phyloP scores from a whole-genome alignment of 2,888 invertebrate species.

The Phyllotreta striolata region DNA sequence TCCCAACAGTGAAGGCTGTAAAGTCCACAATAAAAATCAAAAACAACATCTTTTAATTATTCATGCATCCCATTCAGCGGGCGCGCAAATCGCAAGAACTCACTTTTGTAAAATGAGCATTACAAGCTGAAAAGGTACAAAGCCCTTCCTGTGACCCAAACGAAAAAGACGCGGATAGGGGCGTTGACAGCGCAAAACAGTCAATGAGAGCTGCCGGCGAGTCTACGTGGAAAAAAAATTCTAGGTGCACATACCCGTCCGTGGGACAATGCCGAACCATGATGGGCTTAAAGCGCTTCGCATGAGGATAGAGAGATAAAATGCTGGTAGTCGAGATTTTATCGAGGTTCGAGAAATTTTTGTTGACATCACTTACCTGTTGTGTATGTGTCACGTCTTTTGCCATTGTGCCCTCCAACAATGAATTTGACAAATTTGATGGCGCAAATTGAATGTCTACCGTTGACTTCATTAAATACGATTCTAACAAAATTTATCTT shows the following conservation, averaged over 20 bases:
- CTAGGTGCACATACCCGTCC: constrained; percentile 20
- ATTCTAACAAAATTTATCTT: neutral
- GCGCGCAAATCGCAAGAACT: constrained; percentile 7
- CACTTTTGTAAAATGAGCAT: constrained; percentile 18
- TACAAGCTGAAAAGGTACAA: constrained; percentile 19
- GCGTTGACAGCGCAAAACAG: constrained; percentile 40
- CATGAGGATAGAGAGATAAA: constrained; percentile 15
- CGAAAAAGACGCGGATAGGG: constrained; percentile 40
- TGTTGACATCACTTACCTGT: constrained; percentile 43
- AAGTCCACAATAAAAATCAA: too few relatives aligned
- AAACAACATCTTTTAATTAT: too few relatives aligned
- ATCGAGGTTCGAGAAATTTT: constrained; percentile 39
- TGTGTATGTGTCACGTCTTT: constrained; percentile 31
- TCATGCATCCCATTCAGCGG: too few relatives aligned
- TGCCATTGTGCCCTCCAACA: constrained; percentile 6
- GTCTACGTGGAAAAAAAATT: constrained; percentile 33
- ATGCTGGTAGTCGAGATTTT: constrained; percentile 53
- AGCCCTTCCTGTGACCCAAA: constrained; percentile 33
- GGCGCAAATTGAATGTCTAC: neutral
- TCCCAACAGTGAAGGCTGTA: too few relatives aligned
- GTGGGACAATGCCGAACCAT: constrained; percentile 27
- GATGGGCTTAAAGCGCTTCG: constrained; percentile 6
- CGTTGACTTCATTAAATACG: constrained; percentile 1
- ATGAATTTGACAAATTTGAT: constrained; percentile 3
- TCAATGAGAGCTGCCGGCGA: constrained; percentile 38